phyloP scores from a whole-genome alignment of 2,113 vertebrate species.

The Orycteropus afer region DNA sequence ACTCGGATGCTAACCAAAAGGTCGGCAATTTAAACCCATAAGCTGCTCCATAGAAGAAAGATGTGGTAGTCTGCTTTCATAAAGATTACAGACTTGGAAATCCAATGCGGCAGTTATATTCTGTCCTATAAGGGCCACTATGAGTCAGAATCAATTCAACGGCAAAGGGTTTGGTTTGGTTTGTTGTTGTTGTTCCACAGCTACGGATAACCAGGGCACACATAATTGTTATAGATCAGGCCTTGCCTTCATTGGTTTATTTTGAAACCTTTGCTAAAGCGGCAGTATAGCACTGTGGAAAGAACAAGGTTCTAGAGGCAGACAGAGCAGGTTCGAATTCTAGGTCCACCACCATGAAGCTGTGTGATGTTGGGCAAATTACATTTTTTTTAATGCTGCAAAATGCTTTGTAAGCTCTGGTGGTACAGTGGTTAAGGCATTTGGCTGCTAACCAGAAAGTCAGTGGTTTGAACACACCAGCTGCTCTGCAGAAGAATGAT shows the following conservation, averaged over 20 bases:
- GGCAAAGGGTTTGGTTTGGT: background rate
- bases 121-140: background rate
- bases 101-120: background rate
- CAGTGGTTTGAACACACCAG: no score
- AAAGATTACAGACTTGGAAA: background rate
- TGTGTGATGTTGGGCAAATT: background rate
- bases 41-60: background rate
- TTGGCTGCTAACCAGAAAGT: no score
- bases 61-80: background rate
- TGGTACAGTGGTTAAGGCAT: no score
- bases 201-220: conserved; percentile 12
- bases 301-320: conserved; percentile 12
- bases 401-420: no score
- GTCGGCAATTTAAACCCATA: background rate
- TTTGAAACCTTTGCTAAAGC: background rate
- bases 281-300: background rate
- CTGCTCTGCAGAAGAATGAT: no score
- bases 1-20: background rate
- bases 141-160: background rate
- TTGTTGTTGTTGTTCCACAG: background rate
- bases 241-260: background rate
- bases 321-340: background rate
- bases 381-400: no score
- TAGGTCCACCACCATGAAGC: background rate
- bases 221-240: background rate